Evolutionary conservation across 2,113 vertebrate species (phyloP), one percentile per base, ranked within the genome.

Genomic region (Rhinolophus ferrumequinum): DNA sequence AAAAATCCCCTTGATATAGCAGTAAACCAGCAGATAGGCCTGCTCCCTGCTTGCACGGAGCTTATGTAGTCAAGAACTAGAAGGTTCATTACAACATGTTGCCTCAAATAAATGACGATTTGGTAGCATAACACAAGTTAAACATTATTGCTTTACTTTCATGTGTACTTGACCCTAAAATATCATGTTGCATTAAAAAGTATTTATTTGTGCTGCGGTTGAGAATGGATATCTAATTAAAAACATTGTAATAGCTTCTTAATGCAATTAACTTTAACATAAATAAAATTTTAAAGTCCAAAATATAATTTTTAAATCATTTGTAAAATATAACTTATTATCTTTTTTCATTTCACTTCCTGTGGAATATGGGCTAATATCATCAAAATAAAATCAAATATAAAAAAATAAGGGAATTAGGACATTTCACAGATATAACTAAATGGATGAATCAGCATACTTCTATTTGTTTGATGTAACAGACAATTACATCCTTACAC

Each of bases 401-500:
- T 73, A 83, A 64, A 86, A 86, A 50, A 35, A 81, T 58, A 85
- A 94, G 28, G 38, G 4, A 81, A 79, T 89, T 75, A 54, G 21
- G 67, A 94, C 1, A 82, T n/a, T 76, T 89, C 19, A 35, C 10
- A 95, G 73, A 90, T 56, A 21, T 13, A 7, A 1, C n/a, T 24
- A 56, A 93, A 50, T 90, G 60, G 95, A 90, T 82, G 84, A 86
- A 41, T 67, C 60, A 89, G 13, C 26, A 80, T 30, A 66, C 30
- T 80, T 96, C 30, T 89, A 50, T 94, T 88, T 95, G 12, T 94
- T 94, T 97, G 56, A 56, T 88, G 38, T 72, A 94, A 58, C 86
- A 97, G 70, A 38, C 73, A 92, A 92, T 96, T 96, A 54, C 9
- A 85, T 77, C 73, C 83, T 91, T 93, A 66, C 15, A 41, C 44